Evolutionary conservation across 2,888 invertebrate species (phyloP).

Genomic region (Pachycephus smyrnensis): DNA sequence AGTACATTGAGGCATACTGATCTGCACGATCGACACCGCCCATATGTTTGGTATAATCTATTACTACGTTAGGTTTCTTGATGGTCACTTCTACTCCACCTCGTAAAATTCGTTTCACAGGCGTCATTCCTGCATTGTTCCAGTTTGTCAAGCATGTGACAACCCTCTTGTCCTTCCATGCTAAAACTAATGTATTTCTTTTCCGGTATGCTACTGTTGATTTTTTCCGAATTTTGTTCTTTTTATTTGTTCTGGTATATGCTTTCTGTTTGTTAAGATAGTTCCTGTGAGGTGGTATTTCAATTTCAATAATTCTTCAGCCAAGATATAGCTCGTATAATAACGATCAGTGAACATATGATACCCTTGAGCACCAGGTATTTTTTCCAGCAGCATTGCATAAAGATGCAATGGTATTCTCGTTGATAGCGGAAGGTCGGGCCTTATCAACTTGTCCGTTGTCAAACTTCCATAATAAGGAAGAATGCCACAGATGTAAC

Average conservation of each 20-base stretch:
- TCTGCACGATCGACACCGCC: conserved; percentile 40
- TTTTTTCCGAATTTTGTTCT: conserved; percentile 30
- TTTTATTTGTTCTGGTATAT: conserved; percentile 32
- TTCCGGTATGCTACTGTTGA: conserved; percentile 20
- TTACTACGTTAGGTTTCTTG: conserved; percentile 17
- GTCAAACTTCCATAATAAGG: conserved; percentile 39
- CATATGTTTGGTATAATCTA: conserved; percentile 22
- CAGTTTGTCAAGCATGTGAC: conserved; percentile 23
- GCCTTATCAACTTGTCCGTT: conserved; percentile 27
- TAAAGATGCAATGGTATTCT: conserved; percentile 32
- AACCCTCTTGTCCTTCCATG: conserved; percentile 25
- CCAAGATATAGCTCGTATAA: conserved; percentile 28
- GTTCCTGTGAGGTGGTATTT: conserved; percentile 36
- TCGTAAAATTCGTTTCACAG: conserved; percentile 15
- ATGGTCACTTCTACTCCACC: conserved; percentile 13
- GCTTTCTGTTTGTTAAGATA: conserved; percentile 35
- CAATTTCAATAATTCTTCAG: conserved; percentile 32
- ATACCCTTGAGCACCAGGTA: conserved; percentile 1
- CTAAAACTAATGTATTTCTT: conserved; percentile 17
- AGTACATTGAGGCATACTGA: conserved; percentile 39
- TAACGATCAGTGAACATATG: conserved; percentile 14
- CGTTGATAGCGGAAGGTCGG: conserved; percentile 31
- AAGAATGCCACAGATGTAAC: conserved; percentile 36
- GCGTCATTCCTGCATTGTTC: conserved; percentile 5
- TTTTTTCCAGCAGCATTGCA: conserved; percentile 16